Conservation (phyloP, 2,797 vertebrate species). For the Erethizon dorsatum region DNA sequence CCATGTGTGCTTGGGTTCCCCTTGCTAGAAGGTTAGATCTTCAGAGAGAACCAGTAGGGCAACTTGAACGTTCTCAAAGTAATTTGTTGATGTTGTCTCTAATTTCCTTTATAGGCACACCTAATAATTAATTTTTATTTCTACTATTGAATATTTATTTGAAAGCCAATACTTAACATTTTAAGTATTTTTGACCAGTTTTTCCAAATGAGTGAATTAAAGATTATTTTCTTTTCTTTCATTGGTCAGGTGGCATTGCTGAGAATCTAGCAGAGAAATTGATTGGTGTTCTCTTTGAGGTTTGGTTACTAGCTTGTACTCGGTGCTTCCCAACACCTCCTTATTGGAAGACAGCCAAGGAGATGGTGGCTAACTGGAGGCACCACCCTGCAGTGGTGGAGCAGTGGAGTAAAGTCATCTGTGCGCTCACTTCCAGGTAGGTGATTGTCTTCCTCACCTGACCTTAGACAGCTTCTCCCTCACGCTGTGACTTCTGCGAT, state of each 20-base stretch:
- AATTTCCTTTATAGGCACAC: conserved; percentile 44
- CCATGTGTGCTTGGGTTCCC: background rate
- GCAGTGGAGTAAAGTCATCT: conserved; percentile 96
- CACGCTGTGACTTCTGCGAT: conserved; percentile 3
- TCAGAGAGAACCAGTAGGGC: background rate
- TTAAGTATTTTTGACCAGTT: conserved; percentile 58
- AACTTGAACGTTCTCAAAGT: conserved; percentile 61
- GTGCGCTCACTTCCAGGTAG: conserved; percentile 96
- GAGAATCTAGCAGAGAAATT: conserved; percentile 96
- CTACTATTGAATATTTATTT: conserved; percentile 62
- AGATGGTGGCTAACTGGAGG: conserved; percentile 97
- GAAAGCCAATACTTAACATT: conserved; percentile 69
- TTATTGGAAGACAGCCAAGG: conserved; percentile 96
- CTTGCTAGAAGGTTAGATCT: conserved; percentile 37
- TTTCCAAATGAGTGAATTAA: conserved; percentile 53
- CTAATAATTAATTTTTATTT: conserved; percentile 55
- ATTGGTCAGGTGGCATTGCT: conserved; percentile 92
- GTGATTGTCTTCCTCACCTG: conserved; percentile 24
- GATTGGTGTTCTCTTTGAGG: conserved; percentile 95
- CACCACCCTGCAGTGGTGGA: conserved; percentile 96
- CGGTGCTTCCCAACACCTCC: conserved; percentile 96
- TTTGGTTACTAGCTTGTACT: conserved; percentile 95
- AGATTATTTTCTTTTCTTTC: conserved; percentile 81
- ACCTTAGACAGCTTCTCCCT: background rate
- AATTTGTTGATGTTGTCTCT: conserved; percentile 14